These are phyloP conservation scores for Daktulosphaira vitifoliae DNA, from an alignment of 1,140 invertebrate species.

Conservation along the genomic window DNA sequence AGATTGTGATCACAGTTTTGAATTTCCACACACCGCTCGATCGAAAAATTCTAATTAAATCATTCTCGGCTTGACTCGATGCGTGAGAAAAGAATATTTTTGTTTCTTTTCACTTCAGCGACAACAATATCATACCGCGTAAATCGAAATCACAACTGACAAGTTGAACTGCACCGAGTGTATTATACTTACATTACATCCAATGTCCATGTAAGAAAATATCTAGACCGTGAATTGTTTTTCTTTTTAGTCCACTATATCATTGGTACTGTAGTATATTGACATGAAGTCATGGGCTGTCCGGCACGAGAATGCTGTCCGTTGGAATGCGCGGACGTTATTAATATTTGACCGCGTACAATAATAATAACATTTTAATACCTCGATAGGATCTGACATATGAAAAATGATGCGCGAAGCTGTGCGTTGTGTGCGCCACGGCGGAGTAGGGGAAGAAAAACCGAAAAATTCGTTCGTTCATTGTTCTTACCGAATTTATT, in stretches of 20 bases:
- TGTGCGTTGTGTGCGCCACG: too few species aligned
- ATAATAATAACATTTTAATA: conserved; percentile 30
- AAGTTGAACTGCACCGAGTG: too few species aligned
- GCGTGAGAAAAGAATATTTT: too few species aligned
- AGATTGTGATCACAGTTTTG: too few species aligned
- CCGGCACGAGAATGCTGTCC: conserved; percentile 22
- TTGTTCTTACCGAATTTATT: conserved; percentile 30
- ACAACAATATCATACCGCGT: too few species aligned
- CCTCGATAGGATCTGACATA: conserved; percentile 26
- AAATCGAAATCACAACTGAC: too few species aligned
- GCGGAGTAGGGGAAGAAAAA: not conserved
- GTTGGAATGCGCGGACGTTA: conserved; percentile 23
- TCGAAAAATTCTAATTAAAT: too few species aligned
- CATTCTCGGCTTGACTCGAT: too few species aligned
- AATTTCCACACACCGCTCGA: too few species aligned
- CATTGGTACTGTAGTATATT: conserved; percentile 1
- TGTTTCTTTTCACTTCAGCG: too few species aligned
- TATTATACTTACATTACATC: too few species aligned
- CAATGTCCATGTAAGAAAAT: not conserved
- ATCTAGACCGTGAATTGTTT: conserved; percentile 10
- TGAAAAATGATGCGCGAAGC: conserved; percentile 32
- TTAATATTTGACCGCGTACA: conserved; percentile 25
- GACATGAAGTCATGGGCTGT: not conserved
- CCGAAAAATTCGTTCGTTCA: conserved; percentile 19
- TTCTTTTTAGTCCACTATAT: not conserved